These are phyloP conservation scores for Diadema setosum DNA, from an alignment of 35 echinoderm and acorn worm genomes.

Conservation along the genomic window DNA sequence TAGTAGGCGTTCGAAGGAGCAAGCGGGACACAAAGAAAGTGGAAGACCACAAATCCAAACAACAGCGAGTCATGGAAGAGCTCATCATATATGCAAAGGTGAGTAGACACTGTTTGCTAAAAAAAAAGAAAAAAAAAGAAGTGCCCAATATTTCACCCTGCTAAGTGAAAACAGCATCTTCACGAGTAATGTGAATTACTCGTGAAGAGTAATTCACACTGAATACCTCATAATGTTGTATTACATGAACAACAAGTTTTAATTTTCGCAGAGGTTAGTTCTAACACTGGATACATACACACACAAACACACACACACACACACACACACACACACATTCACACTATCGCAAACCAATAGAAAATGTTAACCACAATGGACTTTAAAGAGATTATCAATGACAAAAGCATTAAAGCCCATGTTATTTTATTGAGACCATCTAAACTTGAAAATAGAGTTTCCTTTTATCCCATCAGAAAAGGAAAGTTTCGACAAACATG, in stretches of 20 bases:
- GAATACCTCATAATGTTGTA: not conserved
- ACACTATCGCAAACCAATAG: too few species aligned
- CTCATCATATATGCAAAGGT: not conserved
- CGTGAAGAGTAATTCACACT: not conserved
- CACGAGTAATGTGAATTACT: not conserved
- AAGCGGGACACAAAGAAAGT: constrained; percentile 1
- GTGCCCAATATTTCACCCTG: not conserved
- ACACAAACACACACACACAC: too few species aligned
- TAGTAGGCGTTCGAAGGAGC: not conserved
- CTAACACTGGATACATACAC: not conserved
- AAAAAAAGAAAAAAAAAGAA: not conserved
- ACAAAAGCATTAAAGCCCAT: too few species aligned
- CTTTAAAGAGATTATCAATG: too few species aligned
- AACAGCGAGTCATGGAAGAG: not conserved
- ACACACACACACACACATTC: too few species aligned
- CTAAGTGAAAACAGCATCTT: not conserved
- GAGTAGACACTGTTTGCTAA: not conserved
- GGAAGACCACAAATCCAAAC: not conserved
- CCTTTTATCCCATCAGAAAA: too few species aligned
- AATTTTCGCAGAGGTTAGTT: not conserved
- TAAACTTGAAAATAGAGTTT: too few species aligned
- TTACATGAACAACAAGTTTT: too few species aligned
- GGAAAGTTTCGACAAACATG: too few species aligned
- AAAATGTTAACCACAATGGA: too few species aligned
- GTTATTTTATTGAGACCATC: too few species aligned